Evolutionary conservation across 1,140 invertebrate genomes (phyloP), one percentile per base, ranked within the genome.

Genomic region (Pollicipes pollicipes): DNA sequence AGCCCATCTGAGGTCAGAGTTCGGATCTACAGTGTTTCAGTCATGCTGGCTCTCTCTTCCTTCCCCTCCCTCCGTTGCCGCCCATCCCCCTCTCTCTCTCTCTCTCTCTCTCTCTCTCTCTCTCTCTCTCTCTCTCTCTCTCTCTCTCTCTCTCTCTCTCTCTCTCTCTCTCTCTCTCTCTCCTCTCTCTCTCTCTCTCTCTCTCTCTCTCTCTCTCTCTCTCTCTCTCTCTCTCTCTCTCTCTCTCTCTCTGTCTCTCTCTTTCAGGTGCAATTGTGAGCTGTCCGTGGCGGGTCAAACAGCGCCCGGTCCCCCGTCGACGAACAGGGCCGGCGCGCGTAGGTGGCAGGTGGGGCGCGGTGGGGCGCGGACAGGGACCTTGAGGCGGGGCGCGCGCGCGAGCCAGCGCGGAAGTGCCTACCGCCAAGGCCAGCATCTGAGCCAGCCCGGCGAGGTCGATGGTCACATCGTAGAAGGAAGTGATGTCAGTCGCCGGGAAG

Each of bases 171-270:
- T 64, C 30, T 64, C 27, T 17, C 30, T 64, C 31, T 27, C 17
- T 27, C 2, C 69, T 69, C 28, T 3, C 26, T 2, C 29, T 69
- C 16, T 30, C 30, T 35, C 16, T 69, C 32, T 30, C 16, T 35
- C n/a, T 30, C 68, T 69, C 27, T 69, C n/a, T 30, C n/a, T 27
- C 66, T 30, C 66, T n/a, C n/a, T 69, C n/a, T n/a, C 68, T 28
- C 68, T 28, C 68, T 63, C 68, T 69, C n/a, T 27, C 27, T 4
- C 17, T 2, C 45, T 31, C 45, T 69, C n/a, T 69, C 28, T 45
- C 58, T 70, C 3, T 45, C 27, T 45, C 29, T 35, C 21, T 70
- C 27, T 69, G 27, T 24, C 3, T 70, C 32, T 58, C 21, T 21
- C 45, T 17, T 21, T 58, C 21, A 17, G 6, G 6, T 35, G 6